A percentile compares a stretch with the other conserved stretches of the same genome.
phyloP scores from a whole-genome alignment of 2,113 vertebrate species.

The Lichenostomus cassidix region DNA sequence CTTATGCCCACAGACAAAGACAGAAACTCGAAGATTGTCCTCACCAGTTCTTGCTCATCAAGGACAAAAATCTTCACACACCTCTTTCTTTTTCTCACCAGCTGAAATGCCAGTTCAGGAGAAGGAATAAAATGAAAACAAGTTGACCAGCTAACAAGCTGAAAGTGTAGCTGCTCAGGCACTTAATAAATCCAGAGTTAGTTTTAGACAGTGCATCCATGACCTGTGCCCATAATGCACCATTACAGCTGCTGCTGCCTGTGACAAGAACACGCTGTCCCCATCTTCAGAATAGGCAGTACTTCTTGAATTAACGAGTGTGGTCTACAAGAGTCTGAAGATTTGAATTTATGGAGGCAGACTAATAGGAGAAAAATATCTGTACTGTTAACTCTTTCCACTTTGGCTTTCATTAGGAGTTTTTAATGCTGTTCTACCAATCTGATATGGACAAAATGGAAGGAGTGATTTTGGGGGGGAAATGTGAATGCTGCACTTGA shows the following conservation, averaged over 20 bases:
- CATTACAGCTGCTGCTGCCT: background rate
- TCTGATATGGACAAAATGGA: background rate
- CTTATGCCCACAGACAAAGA: background rate
- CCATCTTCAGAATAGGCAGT: background rate
- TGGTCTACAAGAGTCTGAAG: background rate
- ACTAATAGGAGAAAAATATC: background rate
- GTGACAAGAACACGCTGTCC: conserved; percentile 50
- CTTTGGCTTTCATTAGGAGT: background rate
- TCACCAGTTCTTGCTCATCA: background rate
- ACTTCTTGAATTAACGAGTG: background rate
- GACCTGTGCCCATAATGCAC: background rate
- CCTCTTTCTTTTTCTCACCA: background rate
- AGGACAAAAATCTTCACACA: background rate
- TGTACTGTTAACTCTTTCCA: background rate
- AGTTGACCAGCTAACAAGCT: background rate
- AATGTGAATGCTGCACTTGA: background rate
- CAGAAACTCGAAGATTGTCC: background rate
- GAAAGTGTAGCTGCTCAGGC: background rate
- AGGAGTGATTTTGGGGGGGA: background rate
- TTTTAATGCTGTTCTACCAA: background rate
- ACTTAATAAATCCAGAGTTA: background rate
- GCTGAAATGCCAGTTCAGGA: background rate
- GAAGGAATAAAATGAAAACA: background rate
- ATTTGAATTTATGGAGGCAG: background rate
- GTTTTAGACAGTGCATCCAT: background rate